phyloP scores from a whole-genome alignment of 1,140 invertebrate species.

The Drusus annulatus region DNA sequence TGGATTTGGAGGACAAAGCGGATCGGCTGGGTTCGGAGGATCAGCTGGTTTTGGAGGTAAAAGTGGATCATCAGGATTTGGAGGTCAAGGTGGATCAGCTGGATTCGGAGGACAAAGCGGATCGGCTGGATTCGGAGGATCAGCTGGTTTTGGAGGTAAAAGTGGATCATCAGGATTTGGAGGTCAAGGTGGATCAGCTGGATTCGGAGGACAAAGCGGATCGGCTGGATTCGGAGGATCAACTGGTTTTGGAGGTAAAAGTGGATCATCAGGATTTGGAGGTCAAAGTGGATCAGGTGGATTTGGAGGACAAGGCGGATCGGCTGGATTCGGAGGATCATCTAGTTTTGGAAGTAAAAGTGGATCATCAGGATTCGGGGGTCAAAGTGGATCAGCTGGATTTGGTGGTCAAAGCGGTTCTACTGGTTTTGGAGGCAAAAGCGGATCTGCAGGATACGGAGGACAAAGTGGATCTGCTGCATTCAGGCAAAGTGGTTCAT shows the following conservation, averaged over 20 bases:
- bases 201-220: too few relatives aligned
- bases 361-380: slow-evolving; percentile 7
- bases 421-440: slow-evolving; percentile 23
- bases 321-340: slow-evolving; percentile 29
- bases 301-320: background rate
- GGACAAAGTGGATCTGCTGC: slow-evolving; percentile 21
- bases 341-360: background rate
- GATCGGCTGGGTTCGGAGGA: slow-evolving; percentile 19
- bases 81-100: slow-evolving; percentile 18
- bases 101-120: too few relatives aligned
- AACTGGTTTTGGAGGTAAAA: slow-evolving; percentile 10
- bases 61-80: background rate
- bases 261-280: slow-evolving; percentile 5
- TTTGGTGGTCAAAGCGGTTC: background rate
- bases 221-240: slow-evolving; percentile 28
- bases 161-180: background rate
- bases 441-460: slow-evolving; percentile 24
- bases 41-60: slow-evolving; percentile 4
- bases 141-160: slow-evolving; percentile 6
- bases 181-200: too few relatives aligned
- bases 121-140: slow-evolving; percentile 23
- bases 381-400: background rate
- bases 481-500: background rate
- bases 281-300: background rate
- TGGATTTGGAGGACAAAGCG: background rate